A percentile compares a stretch with the other conserved stretches of the same genome.
Conservation (phyloP, 1,140 invertebrate species). For the Aphelenchoides avenae region DNA sequence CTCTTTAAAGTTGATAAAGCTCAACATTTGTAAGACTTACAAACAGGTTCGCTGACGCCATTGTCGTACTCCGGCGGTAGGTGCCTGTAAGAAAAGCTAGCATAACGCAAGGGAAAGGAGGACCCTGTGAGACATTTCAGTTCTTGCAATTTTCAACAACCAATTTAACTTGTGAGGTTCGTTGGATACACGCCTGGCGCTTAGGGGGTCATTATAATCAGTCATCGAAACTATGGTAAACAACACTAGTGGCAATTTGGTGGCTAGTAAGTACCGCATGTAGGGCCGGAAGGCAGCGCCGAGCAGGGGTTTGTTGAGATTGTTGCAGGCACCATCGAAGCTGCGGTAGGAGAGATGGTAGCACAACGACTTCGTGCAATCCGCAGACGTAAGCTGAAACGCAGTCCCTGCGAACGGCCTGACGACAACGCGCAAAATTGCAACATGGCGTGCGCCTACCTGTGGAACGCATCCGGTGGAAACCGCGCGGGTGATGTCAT, state of each 20-base stretch:
- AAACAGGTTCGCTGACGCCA: constrained; percentile 45
- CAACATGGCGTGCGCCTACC: constrained; percentile 13
- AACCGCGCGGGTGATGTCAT: constrained; percentile 54
- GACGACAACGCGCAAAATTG: background rate
- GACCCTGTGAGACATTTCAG: too few relatives aligned
- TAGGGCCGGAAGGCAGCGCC: constrained; percentile 50
- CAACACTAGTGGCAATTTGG: too few relatives aligned
- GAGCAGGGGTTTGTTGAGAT: constrained; percentile 33
- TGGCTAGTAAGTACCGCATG: too few relatives aligned
- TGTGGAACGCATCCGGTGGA: constrained; percentile 56
- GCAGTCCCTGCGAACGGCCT: background rate
- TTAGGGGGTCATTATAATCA: too few relatives aligned
- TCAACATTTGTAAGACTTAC: too few relatives aligned
- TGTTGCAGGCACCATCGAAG: constrained; percentile 49
- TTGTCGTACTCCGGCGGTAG: constrained; percentile 48
- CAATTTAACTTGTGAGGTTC: too few relatives aligned
- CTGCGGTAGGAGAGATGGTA: constrained; percentile 46
- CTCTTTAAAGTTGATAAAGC: too few relatives aligned
- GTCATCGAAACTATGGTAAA: too few relatives aligned
- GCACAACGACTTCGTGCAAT: constrained; percentile 44
- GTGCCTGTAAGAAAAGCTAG: constrained; percentile 33
- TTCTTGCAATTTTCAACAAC: too few relatives aligned
- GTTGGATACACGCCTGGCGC: too few relatives aligned
- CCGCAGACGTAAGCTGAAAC: constrained; percentile 16
- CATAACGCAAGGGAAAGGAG: too few relatives aligned